Conservation (phyloP, 2,888 invertebrate genomes). For the Aethes cnicana region DNA sequence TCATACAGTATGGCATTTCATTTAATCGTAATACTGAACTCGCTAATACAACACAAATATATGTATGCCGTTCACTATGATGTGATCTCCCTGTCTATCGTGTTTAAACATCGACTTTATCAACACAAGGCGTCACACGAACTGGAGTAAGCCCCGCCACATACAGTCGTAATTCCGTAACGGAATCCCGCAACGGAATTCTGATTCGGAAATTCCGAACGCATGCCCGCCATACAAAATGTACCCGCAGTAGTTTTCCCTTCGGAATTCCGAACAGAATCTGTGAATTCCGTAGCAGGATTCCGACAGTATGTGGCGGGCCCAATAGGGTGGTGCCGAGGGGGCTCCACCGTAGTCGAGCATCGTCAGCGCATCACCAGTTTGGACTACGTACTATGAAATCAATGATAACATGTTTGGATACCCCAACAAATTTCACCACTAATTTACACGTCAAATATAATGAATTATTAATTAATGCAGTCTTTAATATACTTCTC, state of each 20-base stretch:
- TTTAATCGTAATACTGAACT: constrained; percentile 78
- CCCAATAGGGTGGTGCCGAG: too few relatives aligned
- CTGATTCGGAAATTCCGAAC: too few relatives aligned
- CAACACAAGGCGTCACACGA: constrained; percentile 42
- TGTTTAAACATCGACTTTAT: constrained; percentile 47
- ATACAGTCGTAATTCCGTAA: too few relatives aligned
- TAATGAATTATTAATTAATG: constrained; percentile 78
- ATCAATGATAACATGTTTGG: constrained; percentile 41
- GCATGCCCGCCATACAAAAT: too few relatives aligned
- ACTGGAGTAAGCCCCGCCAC: neutral
- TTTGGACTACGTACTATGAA: constrained; percentile 21
- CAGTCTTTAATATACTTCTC: constrained; percentile 78
- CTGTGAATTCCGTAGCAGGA: too few relatives aligned
- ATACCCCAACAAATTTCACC: constrained; percentile 55
- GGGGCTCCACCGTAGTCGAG: neutral
- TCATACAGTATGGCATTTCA: constrained; percentile 77
- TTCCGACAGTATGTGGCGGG: too few relatives aligned
- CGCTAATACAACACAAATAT: constrained; percentile 79
- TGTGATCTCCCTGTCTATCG: constrained; percentile 35
- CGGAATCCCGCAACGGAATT: too few relatives aligned
- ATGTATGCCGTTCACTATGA: constrained; percentile 60
- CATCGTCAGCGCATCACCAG: constrained; percentile 10
- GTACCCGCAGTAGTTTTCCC: too few relatives aligned
- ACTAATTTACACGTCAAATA: constrained; percentile 68
- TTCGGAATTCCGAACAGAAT: too few relatives aligned